Evolutionary conservation across 2,113 vertebrate species (phyloP).

Genomic region (Tyrannus savana): DNA sequence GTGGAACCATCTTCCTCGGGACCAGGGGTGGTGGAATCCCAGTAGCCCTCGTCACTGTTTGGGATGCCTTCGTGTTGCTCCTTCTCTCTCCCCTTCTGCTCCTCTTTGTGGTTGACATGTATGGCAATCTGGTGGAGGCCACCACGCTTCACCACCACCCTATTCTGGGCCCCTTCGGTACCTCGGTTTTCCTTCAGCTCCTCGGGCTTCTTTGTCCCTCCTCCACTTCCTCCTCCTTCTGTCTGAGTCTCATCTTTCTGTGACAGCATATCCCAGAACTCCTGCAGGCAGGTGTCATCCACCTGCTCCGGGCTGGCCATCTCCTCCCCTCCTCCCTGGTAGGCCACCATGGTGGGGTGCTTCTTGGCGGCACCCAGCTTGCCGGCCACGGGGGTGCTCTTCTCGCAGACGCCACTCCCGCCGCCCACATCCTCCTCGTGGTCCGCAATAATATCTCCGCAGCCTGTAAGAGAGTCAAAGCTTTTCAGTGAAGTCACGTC

Average conservation of each 20-base stretch:
- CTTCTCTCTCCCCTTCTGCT: slow-evolving; percentile 76
- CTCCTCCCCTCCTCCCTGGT: slow-evolving; percentile 97
- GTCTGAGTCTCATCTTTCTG: slow-evolving; percentile 74
- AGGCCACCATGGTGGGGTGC: slow-evolving; percentile 85
- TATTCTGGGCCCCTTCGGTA: slow-evolving; percentile 71
- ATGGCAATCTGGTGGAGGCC: slow-evolving; percentile 68
- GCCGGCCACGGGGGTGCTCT: slow-evolving; percentile 60
- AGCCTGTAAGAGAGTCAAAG: slow-evolving; percentile 99
- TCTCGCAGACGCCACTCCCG: slow-evolving; percentile 72
- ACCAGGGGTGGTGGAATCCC: slow-evolving; percentile 92
- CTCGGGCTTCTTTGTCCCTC: slow-evolving; percentile 66
- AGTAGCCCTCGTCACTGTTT: slow-evolving; percentile 91
- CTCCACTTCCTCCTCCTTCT: slow-evolving; percentile 40
- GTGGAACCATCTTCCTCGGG: slow-evolving; percentile 76
- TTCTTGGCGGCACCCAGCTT: slow-evolving; percentile 77
- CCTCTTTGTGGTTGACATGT: slow-evolving; percentile 78
- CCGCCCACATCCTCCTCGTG: slow-evolving; percentile 88
- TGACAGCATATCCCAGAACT: slow-evolving; percentile 95
- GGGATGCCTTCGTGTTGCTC: slow-evolving; percentile 82
- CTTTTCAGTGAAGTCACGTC: slow-evolving; percentile 99
- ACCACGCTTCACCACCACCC: slow-evolving; percentile 64
- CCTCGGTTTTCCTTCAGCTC: slow-evolving; percentile 77
- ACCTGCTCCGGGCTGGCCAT: slow-evolving; percentile 97
- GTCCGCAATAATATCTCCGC: slow-evolving; percentile 98
- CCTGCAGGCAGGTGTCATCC: slow-evolving; percentile 91